phyloP scores from a whole-genome alignment of 2,797 vertebrate genomes.

The Darevskia mixta region DNA sequence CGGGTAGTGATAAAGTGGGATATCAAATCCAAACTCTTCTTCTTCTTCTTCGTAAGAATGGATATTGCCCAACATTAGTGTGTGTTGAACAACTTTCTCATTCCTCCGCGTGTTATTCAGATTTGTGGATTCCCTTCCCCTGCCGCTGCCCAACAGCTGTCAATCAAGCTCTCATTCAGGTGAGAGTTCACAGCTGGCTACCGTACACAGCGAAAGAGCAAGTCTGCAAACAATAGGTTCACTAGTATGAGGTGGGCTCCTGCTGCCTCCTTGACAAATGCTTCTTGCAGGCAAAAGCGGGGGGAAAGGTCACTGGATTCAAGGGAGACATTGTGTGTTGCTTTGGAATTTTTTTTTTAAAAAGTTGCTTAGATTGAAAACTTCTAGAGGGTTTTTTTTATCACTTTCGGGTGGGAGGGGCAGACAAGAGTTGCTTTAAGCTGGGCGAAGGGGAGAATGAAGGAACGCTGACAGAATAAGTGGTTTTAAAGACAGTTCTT shows the following conservation, averaged over 20 bases:
- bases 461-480: not conserved
- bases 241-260: constrained; percentile 30
- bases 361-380: constrained; percentile 37
- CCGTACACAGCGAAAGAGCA: constrained; percentile 25
- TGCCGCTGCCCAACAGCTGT: not conserved
- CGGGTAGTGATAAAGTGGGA: too few relatives aligned
- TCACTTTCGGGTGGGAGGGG: constrained; percentile 31
- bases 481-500: not conserved
- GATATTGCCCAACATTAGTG: not conserved
- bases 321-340: constrained; percentile 28
- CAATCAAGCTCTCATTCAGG: constrained; percentile 13
- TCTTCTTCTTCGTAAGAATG: not conserved
- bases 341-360: constrained; percentile 23
- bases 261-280: constrained; percentile 32
- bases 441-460: not conserved
- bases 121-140: constrained; percentile 23
- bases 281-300: constrained; percentile 39
- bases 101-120: constrained; percentile 47
- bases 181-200: constrained; percentile 30
- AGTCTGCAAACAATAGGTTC: constrained; percentile 42
- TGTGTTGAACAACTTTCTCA: not conserved
- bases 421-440: not conserved
- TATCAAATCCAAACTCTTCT: too few relatives aligned
- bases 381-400: not conserved
- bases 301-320: constrained; percentile 16